Evolutionary conservation across 2,113 vertebrate genomes (phyloP).

Genomic region (Platycercus adscitus): DNA sequence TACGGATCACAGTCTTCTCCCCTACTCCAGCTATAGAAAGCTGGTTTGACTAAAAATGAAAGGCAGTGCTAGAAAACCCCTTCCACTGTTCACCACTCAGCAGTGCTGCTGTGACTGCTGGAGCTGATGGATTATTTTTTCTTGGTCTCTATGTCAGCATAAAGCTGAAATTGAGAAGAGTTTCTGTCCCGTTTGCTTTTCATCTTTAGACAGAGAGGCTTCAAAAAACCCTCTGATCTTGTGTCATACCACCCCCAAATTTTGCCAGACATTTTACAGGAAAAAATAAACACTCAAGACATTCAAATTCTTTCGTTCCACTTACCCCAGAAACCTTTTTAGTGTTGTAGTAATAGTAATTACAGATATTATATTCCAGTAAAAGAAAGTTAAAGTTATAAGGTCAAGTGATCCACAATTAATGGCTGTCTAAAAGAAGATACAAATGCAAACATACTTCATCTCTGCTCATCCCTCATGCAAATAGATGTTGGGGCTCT

Average conservation of each 20-base stretch:
- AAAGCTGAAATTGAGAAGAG: not conserved
- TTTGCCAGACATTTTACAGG: not conserved
- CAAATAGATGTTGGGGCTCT: not conserved
- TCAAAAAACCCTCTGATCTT: not conserved
- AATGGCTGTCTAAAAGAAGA: not conserved
- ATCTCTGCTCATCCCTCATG: not conserved
- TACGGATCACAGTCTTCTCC: not conserved
- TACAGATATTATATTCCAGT: not conserved
- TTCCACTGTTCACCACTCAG: not conserved
- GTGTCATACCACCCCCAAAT: not conserved
- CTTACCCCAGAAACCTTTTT: not conserved
- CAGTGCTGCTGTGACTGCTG: not conserved
- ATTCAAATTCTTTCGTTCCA: not conserved
- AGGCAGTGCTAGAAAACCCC: not conserved
- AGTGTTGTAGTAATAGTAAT: not conserved
- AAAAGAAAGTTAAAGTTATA: not conserved
- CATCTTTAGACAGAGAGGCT: not conserved
- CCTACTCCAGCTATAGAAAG: not conserved
- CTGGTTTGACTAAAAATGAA: not conserved
- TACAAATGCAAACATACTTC: not conserved
- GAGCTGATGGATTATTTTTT: not conserved
- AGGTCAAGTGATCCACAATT: not conserved
- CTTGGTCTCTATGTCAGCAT: not conserved
- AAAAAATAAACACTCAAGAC: not conserved
- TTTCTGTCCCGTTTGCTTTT: not conserved